Conservation (phyloP, 1,140 invertebrate genomes). For the Lucilia sericata region DNA sequence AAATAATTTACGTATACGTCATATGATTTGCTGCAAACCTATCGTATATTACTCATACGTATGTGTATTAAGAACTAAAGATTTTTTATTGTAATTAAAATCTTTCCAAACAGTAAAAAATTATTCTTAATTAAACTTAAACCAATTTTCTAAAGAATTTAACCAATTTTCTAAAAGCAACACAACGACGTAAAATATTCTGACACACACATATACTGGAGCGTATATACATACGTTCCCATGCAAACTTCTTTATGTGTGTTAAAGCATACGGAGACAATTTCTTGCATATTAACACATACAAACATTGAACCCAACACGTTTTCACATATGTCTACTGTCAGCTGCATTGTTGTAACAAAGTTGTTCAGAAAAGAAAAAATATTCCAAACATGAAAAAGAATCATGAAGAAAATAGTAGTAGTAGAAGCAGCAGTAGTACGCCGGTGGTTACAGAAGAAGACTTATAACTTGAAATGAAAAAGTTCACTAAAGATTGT, state of each 20-base stretch:
- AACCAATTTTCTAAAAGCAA: constrained; percentile 29
- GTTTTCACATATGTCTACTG: constrained; percentile 41
- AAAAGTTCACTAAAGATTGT: constrained; percentile 30
- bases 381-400: background rate
- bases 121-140: constrained; percentile 38
- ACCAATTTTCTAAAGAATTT: constrained; percentile 33
- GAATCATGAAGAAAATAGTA: background rate
- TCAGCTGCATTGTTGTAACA: constrained; percentile 41
- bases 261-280: background rate
- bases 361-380: constrained; percentile 31
- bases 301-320: constrained; percentile 39
- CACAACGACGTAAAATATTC: background rate
- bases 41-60: background rate
- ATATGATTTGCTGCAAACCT: background rate
- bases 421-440: background rate
- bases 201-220: background rate
- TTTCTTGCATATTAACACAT: constrained; percentile 33
- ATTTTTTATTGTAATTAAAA: background rate
- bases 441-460: background rate
- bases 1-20: background rate
- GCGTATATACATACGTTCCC: background rate
- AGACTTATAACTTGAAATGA: background rate
- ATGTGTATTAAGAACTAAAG: background rate
- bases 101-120: constrained; percentile 4
- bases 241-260: background rate